phyloP scores from a whole-genome alignment of 2,888 invertebrate species.

The Meandrusa payeni region DNA sequence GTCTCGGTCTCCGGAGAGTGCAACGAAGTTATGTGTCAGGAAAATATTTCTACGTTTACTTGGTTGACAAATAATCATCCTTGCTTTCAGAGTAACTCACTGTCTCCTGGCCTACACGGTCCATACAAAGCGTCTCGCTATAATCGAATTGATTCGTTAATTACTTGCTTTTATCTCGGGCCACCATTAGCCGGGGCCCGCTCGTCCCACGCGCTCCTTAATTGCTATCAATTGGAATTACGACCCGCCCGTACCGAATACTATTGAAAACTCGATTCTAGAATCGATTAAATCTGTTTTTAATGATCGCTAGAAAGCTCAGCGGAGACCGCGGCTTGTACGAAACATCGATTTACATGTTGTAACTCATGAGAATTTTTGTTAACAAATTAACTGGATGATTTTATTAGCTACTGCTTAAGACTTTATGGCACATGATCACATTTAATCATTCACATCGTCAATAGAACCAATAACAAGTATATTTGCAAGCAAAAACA shows the following conservation, averaged over 20 bases:
- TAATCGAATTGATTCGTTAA: constrained; percentile 73
- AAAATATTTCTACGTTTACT: too few relatives aligned
- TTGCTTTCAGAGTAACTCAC: too few relatives aligned
- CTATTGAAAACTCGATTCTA: constrained; percentile 28
- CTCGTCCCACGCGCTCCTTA: constrained; percentile 49
- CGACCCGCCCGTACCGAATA: constrained; percentile 21
- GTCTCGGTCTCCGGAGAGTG: too few relatives aligned
- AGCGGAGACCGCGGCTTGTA: neutral
- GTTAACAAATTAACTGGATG: constrained; percentile 1
- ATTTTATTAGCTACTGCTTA: constrained; percentile 9
- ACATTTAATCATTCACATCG: too few relatives aligned
- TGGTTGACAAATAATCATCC: too few relatives aligned
- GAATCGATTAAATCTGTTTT: constrained; percentile 31
- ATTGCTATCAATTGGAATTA: constrained; percentile 41
- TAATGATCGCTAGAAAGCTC: constrained; percentile 25
- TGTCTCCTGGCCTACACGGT: constrained; percentile 39
- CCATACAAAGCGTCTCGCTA: constrained; percentile 48
- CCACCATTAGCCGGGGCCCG: constrained; percentile 49
- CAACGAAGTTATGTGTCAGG: too few relatives aligned
- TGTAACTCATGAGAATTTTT: constrained; percentile 2
- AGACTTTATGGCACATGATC: too few relatives aligned
- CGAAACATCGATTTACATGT: constrained; percentile 2
- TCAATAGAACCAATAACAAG: too few relatives aligned
- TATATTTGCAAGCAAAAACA: too few relatives aligned
- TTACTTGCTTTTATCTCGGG: constrained; percentile 59